Evolutionary conservation across 2,888 invertebrate genomes (phyloP), one percentile per base, ranked within the genome.

Genomic region (Pimpla rufipes): DNA sequence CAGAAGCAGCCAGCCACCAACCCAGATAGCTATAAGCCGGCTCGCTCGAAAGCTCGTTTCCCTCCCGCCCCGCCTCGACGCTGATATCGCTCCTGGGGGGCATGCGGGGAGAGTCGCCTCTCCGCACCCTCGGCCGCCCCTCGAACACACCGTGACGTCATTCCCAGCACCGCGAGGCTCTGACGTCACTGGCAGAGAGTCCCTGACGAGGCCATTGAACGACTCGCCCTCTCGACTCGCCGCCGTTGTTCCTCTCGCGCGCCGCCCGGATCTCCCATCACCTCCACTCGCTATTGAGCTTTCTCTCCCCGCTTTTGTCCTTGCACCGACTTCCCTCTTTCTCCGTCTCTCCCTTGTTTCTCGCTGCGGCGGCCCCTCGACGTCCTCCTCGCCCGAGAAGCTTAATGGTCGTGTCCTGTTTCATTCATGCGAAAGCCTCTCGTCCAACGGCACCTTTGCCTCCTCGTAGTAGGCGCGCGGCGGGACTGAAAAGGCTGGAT

Each of bases 371-470:
- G 45, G 64, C 45, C 40, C 81, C 29, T 57, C 79, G 82, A 83
- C 42, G 55, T 83, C 86, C 84, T 86, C 67, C 45, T 47, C 16
- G 57, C 16, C 37, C 37, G 68, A 70, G 85, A 88, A 89, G 90
- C 89, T 91, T 91, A 92, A 91, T 91, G 90, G 89, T 88, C 89
- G 88, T 86, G 86, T 86, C 87, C 87, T 88, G 85, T 88, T 88
- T 88, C 91, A 90, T 91, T 90, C 90, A 90, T 88, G 90, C 87
- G 89, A 89, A 88, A 70, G 62, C 62, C 59, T 64, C 70, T 42
- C 45, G 45, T 29, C 59, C 52, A 57, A 18, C 66, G 42, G 55
- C 50, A 21, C 47, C 74, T 29, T 45, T 16, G 45, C 57, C 67
- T 45, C 23, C 55, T 73, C 42, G 23, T 42, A 16, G 21, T 50